A percentile compares a stretch with the other conserved stretches of the same genome.
Evolutionary conservation across 2,888 invertebrate genomes (phyloP).

Genomic region (Apocheima hispidaria): DNA sequence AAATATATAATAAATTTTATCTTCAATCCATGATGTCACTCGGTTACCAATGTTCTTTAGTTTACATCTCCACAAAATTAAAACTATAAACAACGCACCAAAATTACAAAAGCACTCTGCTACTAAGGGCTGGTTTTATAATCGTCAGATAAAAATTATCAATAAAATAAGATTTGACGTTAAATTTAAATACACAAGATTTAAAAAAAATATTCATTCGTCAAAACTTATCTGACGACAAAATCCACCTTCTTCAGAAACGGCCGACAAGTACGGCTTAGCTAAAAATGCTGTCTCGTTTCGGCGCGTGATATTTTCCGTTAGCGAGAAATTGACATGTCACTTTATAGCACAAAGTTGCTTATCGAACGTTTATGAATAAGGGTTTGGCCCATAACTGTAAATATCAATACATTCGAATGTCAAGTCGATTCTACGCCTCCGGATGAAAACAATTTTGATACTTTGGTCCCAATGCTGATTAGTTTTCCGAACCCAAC

Average conservation of each 20-base stretch:
- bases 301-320: neutral
- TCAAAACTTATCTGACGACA: neutral
- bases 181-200: neutral
- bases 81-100: constrained; percentile 56
- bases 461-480: constrained; percentile 65
- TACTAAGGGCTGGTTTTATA: neutral
- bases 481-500: constrained; percentile 38
- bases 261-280: neutral
- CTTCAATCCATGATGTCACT: neutral
- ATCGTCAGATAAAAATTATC: neutral
- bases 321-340: neutral
- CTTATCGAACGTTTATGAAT: neutral
- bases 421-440: constrained; percentile 10
- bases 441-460: constrained; percentile 40
- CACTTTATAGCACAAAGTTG: neutral
- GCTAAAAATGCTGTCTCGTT: neutral
- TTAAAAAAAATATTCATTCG: neutral
- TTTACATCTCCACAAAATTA: constrained; percentile 5
- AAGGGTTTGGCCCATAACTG: neutral
- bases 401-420: constrained; percentile 23
- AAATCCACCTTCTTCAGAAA: neutral
- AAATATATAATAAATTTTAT: neutral
- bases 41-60: neutral
- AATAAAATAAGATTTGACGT: neutral
- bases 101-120: constrained; percentile 60